Conservation (phyloP, 2,113 vertebrate genomes). For the Dromaius novaehollandiae region DNA sequence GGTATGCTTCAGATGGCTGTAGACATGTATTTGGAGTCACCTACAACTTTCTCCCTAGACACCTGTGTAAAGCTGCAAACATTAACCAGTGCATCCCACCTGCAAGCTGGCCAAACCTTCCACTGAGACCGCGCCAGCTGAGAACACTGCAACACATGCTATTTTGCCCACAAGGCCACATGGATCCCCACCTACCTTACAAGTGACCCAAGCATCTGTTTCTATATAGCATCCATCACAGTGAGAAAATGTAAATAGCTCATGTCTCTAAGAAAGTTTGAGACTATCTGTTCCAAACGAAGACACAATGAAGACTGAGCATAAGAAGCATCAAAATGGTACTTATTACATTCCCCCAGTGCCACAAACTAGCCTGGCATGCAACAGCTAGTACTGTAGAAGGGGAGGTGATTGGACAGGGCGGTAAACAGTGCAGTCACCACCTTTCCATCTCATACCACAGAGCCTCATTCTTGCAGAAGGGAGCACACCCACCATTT, state of each 20-base stretch:
- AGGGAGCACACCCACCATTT: neutral
- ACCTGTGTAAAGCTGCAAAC: neutral
- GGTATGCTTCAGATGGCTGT: neutral
- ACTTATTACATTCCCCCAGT: neutral
- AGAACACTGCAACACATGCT: neutral
- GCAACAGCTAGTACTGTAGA: neutral
- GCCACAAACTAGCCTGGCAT: neutral
- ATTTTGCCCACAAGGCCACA: neutral
- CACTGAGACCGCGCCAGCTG: neutral
- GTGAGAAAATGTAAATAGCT: neutral
- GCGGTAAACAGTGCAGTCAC: neutral
- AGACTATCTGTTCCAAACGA: neutral
- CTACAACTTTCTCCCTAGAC: neutral
- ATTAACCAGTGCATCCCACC: neutral
- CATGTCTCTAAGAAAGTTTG: neutral
- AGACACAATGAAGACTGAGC: neutral
- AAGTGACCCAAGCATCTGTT: neutral
- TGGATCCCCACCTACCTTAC: neutral
- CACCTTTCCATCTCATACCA: neutral
- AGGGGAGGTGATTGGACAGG: neutral
- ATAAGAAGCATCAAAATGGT: neutral
- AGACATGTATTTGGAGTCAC: neutral
- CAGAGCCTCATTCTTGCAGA: neutral
- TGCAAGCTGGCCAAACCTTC: neutral
- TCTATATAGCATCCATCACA: neutral